A percentile compares a stretch with the other conserved stretches of the same genome.
Conservation (phyloP, 2,113 vertebrate species). For the Fulmarus glacialis region DNA sequence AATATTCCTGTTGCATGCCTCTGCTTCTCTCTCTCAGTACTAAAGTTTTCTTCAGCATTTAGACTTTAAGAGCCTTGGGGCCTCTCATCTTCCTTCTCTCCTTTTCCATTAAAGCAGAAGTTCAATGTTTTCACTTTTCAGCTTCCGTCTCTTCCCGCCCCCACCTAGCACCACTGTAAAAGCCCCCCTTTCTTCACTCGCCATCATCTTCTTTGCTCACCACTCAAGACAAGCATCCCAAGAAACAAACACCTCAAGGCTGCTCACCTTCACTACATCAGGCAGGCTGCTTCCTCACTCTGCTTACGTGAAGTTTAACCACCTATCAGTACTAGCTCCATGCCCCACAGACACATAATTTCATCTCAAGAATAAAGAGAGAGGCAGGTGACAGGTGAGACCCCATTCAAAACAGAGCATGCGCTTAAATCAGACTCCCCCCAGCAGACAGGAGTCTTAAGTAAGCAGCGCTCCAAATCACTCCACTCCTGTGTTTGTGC, state of each 20-base stretch:
- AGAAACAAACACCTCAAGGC: neutral
- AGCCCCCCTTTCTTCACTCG: neutral
- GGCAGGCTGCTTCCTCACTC: neutral
- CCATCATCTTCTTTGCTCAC: neutral
- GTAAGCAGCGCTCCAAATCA: neutral
- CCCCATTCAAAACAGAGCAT: neutral
- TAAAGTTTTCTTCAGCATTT: neutral
- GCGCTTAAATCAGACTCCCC: neutral
- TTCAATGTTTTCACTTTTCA: neutral
- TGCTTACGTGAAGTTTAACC: neutral
- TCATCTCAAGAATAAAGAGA: neutral
- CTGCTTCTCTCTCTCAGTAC: neutral
- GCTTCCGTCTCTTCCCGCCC: neutral
- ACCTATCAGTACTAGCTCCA: accelerated
- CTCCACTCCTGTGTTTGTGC: neutral
- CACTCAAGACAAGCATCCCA: neutral
- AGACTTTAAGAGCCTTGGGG: neutral
- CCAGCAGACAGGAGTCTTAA: neutral
- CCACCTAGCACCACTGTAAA: neutral
- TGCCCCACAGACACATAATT: neutral
- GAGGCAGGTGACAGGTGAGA: neutral
- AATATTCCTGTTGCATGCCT: neutral
- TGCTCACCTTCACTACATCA: neutral
- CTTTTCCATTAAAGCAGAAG: neutral
- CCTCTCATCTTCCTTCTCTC: neutral